Evolutionary conservation across 23 tunicate genomes (phyloP), one percentile per base, ranked within the genome.

Genomic region (Trididemnum nubilum): DNA sequence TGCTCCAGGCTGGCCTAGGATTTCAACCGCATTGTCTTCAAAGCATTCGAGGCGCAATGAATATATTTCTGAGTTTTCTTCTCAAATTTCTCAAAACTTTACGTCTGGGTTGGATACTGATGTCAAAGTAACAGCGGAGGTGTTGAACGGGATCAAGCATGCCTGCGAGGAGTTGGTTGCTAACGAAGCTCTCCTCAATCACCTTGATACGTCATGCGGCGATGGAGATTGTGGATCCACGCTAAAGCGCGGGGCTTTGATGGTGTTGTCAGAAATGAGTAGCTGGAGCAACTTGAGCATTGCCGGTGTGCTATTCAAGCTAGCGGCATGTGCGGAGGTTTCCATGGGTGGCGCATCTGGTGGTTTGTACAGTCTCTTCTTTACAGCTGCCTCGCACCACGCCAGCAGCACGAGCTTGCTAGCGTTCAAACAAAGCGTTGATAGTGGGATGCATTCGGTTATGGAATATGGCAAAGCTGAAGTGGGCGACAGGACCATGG

Each of bases 151-250:
- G 18, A 61, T 96, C 2, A 58, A 59, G 25, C 35, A 67, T 38
- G 89, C 83, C 27, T 96, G 99, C 39, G 51, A 81, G 22, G 78
- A 81, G 29, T 61, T 96, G 23, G 76, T 91, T 69, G 57, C 60
- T 34, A 76, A 81, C 2, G 97, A 96, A 79, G 64, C 58, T 3
- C 52, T 64, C 52, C 44, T 96, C 30, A 96, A 96, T 72, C 88
- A 91, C 5, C 65, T 96, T 30, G 99, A 96, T 39, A 76, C 94
- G 4, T 37, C 82, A 1, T 72, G 91, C 38, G 99, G 99, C 15
- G 99, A 96, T 84, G 99, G 97, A 21, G 99, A 96, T 88, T 96
- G 99, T 87, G 99, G 99, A 34, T 79, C 97, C 1, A 96, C 99
- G 2, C 70, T 91, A 49, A 87, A 87, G 65, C 84, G 92, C 3